Percentiles rank a stretch among this genome's conserved stretches.
phyloP scores from a whole-genome alignment of 2,113 vertebrate genomes.

The Elgaria multicarinata region DNA sequence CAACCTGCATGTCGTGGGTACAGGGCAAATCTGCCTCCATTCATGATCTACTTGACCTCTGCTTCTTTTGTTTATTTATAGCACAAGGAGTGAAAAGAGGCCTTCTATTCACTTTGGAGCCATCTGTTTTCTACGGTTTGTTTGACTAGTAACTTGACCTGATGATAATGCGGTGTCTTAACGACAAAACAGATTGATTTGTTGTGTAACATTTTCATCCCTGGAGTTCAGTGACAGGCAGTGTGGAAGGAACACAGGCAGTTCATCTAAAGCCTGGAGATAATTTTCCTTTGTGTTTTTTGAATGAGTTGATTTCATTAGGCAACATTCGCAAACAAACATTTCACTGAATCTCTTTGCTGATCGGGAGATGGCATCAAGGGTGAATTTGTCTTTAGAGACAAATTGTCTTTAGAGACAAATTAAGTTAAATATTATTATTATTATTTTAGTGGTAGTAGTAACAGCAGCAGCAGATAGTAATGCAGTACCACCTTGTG shows the following conservation, averaged over 20 bases:
- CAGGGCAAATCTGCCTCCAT: constrained; percentile 5
- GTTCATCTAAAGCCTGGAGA: not conserved
- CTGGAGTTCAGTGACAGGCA: not conserved
- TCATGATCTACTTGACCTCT: constrained; percentile 8
- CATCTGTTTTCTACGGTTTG: constrained; percentile 55
- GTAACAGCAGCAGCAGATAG: not conserved
- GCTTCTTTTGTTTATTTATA: constrained; percentile 38
- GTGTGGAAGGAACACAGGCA: not conserved
- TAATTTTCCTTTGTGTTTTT: not conserved
- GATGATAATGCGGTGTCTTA: constrained; percentile 45
- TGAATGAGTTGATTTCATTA: not conserved
- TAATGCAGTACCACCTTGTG: not conserved
- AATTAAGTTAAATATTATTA: constrained; percentile 1
- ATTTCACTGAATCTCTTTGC: not conserved
- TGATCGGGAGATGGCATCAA: not conserved
- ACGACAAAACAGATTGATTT: constrained; percentile 29
- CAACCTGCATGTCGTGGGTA: constrained; percentile 3
- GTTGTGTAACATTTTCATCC: constrained; percentile 12
- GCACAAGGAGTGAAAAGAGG: constrained; percentile 10
- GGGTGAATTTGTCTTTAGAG: not conserved
- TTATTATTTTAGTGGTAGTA: not conserved
- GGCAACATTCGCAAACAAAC: not conserved
- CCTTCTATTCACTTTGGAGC: constrained; percentile 33
- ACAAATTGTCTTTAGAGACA: constrained; percentile 11
- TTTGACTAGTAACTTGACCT: constrained; percentile 48